A percentile compares a stretch with the other conserved stretches of the same genome.
Evolutionary conservation across 2,113 vertebrate species (phyloP).

Genomic region (Sinocyclocheilus rhinocerous): DNA sequence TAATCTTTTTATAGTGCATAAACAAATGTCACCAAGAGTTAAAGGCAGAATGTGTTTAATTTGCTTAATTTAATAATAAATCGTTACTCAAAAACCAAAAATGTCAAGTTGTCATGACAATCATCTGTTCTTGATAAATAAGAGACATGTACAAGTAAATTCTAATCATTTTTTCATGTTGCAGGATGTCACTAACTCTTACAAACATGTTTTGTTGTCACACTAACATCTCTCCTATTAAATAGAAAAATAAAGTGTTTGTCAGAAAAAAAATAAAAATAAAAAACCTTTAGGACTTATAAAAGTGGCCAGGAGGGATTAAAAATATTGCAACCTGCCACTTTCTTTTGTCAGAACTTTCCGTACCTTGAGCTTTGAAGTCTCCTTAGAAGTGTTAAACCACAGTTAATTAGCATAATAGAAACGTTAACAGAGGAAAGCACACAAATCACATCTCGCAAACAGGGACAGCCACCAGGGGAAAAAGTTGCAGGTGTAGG

Average conservation of each 20-base stretch:
- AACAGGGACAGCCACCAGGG: constrained; percentile 49
- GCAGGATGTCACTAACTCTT: not conserved
- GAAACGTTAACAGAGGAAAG: constrained; percentile 57
- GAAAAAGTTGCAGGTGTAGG: constrained; percentile 42
- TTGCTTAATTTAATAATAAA: not conserved
- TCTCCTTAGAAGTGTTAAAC: constrained; percentile 57
- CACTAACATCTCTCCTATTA: constrained; percentile 8
- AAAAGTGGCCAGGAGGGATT: constrained; percentile 48
- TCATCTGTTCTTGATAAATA: not conserved
- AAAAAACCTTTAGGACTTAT: not conserved
- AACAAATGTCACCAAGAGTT: not conserved
- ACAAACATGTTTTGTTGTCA: not conserved
- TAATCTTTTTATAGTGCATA: not conserved
- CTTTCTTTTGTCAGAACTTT: constrained; percentile 48
- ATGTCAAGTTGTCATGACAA: not conserved
- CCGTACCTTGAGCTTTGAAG: constrained; percentile 61
- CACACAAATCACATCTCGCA: constrained; percentile 38
- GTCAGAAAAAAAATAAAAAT: constrained; percentile 1
- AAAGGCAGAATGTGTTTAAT: not conserved
- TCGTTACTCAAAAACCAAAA: not conserved
- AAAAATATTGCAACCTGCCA: constrained; percentile 64
- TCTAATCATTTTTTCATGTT: not conserved
- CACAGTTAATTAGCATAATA: constrained; percentile 61
- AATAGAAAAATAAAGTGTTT: not conserved
- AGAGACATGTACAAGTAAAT: not conserved